Evolutionary conservation across 2,797 vertebrate species (phyloP), one percentile per base, ranked within the genome.

Genomic region (Arrhamphus sclerolepis): DNA sequence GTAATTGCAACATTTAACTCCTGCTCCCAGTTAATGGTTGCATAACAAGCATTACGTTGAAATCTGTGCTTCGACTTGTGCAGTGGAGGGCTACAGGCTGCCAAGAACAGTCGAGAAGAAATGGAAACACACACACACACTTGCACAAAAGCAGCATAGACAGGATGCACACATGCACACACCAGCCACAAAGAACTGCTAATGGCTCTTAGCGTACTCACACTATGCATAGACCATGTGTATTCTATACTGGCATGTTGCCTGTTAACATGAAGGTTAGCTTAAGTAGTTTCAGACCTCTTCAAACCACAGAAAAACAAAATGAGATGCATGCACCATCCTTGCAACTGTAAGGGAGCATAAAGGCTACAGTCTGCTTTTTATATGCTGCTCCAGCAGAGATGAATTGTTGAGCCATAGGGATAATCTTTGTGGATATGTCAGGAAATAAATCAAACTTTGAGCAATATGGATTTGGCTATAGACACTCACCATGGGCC

Each of bases 401-500:
- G 61, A 63, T 80, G 40, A 60, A 69, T 44, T 49, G 31, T 66
- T 71, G 77, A 82, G 81, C 83, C 83, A 69, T 57, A 73, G 66
- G 40, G 70, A 67, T 77, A 77, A 81, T 71, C 67, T 68, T 77
- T 73, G 34, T 52, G 76, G 62, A 86, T 85, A 73, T 56, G 75
- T 82, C 69, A 78, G 71, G 70, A 81, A 73, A 60, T 58, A 70
- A 69, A 81, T 47, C 51, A 59, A 14, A 18, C 58, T 57, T 53
- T 13, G 7, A 64, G 51, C 44, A 38, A 63, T 78, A 81, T 73
- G 81, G 75, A 66, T 62, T 65, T 79, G 50, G 54, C 58, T 31
- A 56, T 39, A 73, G 34, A 66, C 28, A 85, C 93, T 89, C 92
- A 99, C 98, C 93, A 94, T 93, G 76, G 95, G 94, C 77, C 98